Conservation (phyloP, 2,113 vertebrate species). For the Glaucidium brasilianum region DNA sequence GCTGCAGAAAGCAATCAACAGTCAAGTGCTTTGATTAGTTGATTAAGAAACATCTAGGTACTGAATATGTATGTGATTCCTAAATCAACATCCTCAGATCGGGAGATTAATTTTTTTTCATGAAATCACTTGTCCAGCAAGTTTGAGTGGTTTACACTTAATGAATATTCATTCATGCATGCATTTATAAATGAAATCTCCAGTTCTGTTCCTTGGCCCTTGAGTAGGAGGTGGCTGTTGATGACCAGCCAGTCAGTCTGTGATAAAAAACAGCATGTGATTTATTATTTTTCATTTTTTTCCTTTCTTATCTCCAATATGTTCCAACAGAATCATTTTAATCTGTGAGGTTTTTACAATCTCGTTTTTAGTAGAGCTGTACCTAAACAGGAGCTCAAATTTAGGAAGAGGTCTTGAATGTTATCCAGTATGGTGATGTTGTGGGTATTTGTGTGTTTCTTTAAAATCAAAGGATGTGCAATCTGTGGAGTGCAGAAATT, state of each 20-base stretch:
- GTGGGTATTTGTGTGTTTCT: not conserved
- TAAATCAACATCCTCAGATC: constrained; percentile 35
- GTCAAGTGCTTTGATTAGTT: constrained; percentile 64
- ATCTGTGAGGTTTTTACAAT: not conserved
- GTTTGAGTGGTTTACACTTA: constrained; percentile 36
- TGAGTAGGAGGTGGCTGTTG: not conserved
- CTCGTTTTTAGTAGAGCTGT: not conserved
- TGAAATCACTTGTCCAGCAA: constrained; percentile 53
- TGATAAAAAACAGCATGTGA: not conserved
- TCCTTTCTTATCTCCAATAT: not conserved
- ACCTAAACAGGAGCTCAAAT: not conserved
- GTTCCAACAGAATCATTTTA: not conserved
- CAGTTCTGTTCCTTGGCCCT: not conserved
- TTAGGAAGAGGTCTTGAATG: not conserved
- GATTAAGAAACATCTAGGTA: constrained; percentile 55
- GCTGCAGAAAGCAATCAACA: constrained; percentile 68
- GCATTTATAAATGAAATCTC: not conserved
- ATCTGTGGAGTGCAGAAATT: not conserved
- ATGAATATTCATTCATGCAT: not conserved
- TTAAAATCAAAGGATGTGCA: not conserved
- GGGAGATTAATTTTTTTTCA: not conserved
- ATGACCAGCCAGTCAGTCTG: not conserved
- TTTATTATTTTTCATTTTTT: not conserved
- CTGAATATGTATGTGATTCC: constrained; percentile 69
- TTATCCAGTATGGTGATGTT: not conserved